Base-by-base conservation (phyloP, 1,140 invertebrate genomes). In the Drosophila arawakana region DNA sequence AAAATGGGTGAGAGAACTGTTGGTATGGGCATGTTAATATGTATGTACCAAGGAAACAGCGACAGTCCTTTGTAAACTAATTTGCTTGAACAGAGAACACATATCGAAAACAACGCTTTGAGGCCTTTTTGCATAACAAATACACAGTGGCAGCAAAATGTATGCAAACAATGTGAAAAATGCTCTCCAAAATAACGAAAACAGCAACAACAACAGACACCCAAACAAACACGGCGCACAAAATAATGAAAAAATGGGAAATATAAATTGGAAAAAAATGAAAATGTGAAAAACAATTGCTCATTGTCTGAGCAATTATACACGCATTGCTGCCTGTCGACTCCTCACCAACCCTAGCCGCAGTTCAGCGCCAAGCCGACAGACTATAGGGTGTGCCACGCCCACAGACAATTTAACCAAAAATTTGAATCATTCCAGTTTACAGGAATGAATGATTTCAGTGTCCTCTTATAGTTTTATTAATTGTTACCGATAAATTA, bases 221-320 rank as follows among this genome's bases (percentile, higher is more conserved):
- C 9, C 60, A 39, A 57, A 65, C 41, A 65, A 71, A 61, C 25
- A 46, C 60, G 60, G 69, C 70, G 54, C 9, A 9, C 10, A 65
- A 71, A 79, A 62, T 18, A 61, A 73, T 54, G 39, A 30, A 63
- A 50, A 67, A 59, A 65, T 30, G 44, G 15, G 43, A 18, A 50
- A 18, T 13, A 18, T 52, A 70, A 84, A 67, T 57, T 65, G 55
- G 13, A 70, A 62, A 58, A 74, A 82, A 70, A 69, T 71, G 67
- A 76, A 73, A 86, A 81, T 78, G 30, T 71, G 78, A 72, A 89
- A 89, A 89, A 89, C 85, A 89, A 84, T 89, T 84, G 80, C 84
- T 89, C 84, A 89, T 89, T 89, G 84, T 89, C 84, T 89, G 84
- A 66, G 80, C 85, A 89, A 89, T 89, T 89, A 89, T 81, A 89